Evolutionary conservation across 2,888 invertebrate genomes (phyloP).

Genomic region (Phengaris alcon): DNA sequence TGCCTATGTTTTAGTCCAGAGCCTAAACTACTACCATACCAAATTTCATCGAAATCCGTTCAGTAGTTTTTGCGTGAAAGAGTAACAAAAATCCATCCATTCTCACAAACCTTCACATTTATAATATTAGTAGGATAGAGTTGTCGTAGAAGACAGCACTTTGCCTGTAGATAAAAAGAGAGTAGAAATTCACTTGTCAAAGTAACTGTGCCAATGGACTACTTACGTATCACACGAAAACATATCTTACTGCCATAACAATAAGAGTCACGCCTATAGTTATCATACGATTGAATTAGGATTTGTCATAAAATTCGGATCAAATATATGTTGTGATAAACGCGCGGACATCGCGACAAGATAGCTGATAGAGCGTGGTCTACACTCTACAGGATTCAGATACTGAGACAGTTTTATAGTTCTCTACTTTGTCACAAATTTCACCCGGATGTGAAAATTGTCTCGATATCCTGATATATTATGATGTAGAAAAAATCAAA

Average conservation of each 20-base stretch:
- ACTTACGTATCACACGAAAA: conserved; percentile 42
- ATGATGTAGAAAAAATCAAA: not conserved
- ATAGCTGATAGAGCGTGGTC: conserved; percentile 38
- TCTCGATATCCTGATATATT: not conserved
- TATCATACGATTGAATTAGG: conserved; percentile 56
- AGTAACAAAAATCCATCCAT: too few relatives aligned
- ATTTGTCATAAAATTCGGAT: conserved; percentile 60
- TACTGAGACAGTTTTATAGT: conserved; percentile 33
- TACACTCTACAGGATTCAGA: conserved; percentile 15
- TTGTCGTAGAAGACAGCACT: conserved; percentile 1
- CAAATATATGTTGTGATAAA: conserved; percentile 62
- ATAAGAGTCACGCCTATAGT: conserved; percentile 42
- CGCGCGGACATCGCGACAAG: conserved; percentile 44
- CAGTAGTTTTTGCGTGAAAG: too few relatives aligned
- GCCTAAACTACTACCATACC: too few relatives aligned
- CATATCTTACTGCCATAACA: conserved; percentile 40
- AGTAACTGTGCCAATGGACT: conserved; percentile 53
- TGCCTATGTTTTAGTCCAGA: too few relatives aligned
- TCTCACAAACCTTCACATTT: not conserved
- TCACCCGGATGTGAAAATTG: not conserved
- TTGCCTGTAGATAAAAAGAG: conserved; percentile 45
- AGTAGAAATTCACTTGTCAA: conserved; percentile 44
- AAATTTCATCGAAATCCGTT: too few relatives aligned
- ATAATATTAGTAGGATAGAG: not conserved
- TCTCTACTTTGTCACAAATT: conserved; percentile 16